These are phyloP conservation scores for Parelbella ahira DNA, from an alignment of 2,888 invertebrate genomes.

Conservation along the genomic window DNA sequence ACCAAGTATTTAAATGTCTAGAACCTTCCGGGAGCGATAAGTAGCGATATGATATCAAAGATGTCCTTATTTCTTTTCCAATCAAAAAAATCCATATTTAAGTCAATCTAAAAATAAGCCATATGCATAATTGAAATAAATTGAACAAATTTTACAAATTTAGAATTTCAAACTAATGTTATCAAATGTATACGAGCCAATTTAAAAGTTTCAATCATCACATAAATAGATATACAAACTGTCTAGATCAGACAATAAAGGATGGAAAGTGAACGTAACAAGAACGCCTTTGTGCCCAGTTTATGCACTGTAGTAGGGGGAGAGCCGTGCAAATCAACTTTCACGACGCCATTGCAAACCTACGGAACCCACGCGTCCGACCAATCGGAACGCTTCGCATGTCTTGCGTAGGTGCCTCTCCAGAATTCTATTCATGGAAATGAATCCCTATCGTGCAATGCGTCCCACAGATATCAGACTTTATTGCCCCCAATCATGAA, in stretches of 20 bases:
- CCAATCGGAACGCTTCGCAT: constrained; percentile 43
- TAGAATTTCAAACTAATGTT: too few relatives aligned
- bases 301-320: constrained; percentile 30
- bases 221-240: too few relatives aligned
- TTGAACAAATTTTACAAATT: too few relatives aligned
- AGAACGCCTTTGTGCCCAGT: constrained; percentile 32
- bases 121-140: too few relatives aligned
- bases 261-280: constrained; percentile 35
- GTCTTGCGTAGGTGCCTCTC: constrained; percentile 34
- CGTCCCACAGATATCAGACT: constrained; percentile 43
- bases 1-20: background rate
- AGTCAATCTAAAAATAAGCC: too few relatives aligned
- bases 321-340: constrained; percentile 56
- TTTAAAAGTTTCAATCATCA: too few relatives aligned
- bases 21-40: constrained; percentile 8
- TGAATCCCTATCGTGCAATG: constrained; percentile 40
- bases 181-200: too few relatives aligned
- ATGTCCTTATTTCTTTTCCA: background rate
- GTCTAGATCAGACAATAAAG: too few relatives aligned
- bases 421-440: constrained; percentile 47
- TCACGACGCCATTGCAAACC: constrained; percentile 52
- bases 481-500: constrained; percentile 49
- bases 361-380: constrained; percentile 37
- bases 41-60: constrained; percentile 1
- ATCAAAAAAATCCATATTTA: background rate